These are phyloP conservation scores for Lycia hirtaria DNA, from an alignment of 2,888 invertebrate genomes.

Conservation along the genomic window DNA sequence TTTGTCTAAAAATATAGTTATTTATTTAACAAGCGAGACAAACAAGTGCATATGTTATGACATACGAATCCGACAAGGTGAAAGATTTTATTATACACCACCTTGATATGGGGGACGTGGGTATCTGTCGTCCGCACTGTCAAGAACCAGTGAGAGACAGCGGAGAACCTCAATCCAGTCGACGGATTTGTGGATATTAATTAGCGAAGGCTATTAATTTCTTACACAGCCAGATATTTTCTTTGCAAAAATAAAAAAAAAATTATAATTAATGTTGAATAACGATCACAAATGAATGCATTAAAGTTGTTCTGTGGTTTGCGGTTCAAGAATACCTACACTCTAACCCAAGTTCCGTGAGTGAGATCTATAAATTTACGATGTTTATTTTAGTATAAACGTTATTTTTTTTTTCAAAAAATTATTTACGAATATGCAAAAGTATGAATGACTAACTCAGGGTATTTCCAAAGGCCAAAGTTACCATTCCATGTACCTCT, in stretches of 20 bases:
- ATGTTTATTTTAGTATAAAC: conserved; percentile 11
- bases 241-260: conserved; percentile 26
- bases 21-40: no score
- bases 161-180: no score
- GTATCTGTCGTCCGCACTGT: no score
- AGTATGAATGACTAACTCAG: conserved; percentile 26
- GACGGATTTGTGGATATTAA: no score
- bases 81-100: no score
- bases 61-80: no score
- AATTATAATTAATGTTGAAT: conserved; percentile 34
- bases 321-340: conserved; percentile 11
- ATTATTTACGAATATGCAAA: conserved; percentile 14
- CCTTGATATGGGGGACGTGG: no score
- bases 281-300: conserved; percentile 32
- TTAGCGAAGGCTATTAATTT: no score
- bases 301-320: conserved; percentile 38
- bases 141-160: no score
- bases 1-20: conserved; percentile 1
- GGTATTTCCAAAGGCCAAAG: conserved; percentile 40
- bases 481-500: conserved; percentile 26
- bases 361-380: conserved; percentile 13
- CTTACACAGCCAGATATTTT: no score
- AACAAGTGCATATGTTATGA: no score
- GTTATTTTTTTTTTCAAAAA: conserved; percentile 2
- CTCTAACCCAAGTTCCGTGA: conserved; percentile 34